Evolutionary conservation across 2,888 invertebrate genomes (phyloP).

Genomic region (Agriotes lineatus): DNA sequence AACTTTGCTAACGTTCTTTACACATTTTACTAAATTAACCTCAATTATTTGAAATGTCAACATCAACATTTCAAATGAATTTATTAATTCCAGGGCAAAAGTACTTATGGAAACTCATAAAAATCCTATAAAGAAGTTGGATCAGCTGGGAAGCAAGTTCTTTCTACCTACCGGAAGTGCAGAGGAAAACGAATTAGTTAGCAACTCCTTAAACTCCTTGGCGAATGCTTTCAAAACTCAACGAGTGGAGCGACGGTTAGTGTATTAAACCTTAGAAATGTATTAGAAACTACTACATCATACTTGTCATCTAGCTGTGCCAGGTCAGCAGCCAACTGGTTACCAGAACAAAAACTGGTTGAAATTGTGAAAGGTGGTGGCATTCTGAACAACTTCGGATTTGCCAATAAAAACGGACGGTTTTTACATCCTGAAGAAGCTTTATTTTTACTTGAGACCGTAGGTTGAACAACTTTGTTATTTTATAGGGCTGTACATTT

Average conservation of each 20-base stretch:
- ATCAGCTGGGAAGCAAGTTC: constrained; percentile 52
- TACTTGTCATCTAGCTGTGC: constrained; percentile 51
- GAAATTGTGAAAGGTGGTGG: constrained; percentile 55
- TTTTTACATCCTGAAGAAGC: constrained; percentile 75
- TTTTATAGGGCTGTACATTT: constrained; percentile 9
- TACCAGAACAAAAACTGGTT: constrained; percentile 50
- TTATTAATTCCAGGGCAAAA: constrained; percentile 53
- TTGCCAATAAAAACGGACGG: constrained; percentile 57
- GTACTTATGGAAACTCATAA: constrained; percentile 56
- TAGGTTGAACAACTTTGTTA: constrained; percentile 60
- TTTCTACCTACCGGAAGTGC: constrained; percentile 49
- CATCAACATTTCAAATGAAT: no score
- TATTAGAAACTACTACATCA: no score
- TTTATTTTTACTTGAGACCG: constrained; percentile 75
- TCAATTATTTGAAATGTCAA: not conserved
- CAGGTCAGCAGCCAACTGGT: constrained; percentile 57
- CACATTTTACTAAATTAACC: not conserved
- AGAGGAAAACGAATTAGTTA: constrained; percentile 43
- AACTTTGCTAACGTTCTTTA: no score
- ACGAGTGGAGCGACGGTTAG: constrained; percentile 59
- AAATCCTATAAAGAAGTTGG: constrained; percentile 56
- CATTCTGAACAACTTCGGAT: constrained; percentile 57
- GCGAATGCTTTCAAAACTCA: constrained; percentile 47
- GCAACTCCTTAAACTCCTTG: constrained; percentile 47
- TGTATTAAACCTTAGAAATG: not conserved